phyloP scores from a whole-genome alignment of 2,113 vertebrate genomes.

The Elephantulus edwardii region DNA sequence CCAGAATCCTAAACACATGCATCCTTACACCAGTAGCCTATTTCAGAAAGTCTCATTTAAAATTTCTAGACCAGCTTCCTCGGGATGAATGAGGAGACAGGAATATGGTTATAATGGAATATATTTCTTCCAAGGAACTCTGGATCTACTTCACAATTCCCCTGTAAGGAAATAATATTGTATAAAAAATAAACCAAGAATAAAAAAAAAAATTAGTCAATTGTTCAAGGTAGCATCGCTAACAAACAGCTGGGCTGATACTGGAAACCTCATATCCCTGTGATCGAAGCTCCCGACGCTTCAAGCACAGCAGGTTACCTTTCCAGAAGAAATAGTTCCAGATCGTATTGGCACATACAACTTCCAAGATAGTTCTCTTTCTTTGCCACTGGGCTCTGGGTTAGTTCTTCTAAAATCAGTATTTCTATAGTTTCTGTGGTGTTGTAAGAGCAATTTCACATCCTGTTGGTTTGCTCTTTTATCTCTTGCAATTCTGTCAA shows the following conservation, averaged over 20 bases:
- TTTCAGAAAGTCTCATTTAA: neutral
- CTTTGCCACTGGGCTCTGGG: neutral
- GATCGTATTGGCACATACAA: neutral
- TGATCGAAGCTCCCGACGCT: neutral
- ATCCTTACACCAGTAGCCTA: neutral
- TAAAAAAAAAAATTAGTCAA: neutral
- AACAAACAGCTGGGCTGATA: neutral
- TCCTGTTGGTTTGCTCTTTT: neutral
- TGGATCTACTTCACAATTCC: neutral
- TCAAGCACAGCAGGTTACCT: neutral
- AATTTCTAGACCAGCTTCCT: neutral
- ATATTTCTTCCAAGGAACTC: neutral
- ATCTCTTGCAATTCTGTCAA: neutral
- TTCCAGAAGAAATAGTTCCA: neutral
- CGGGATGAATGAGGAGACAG: neutral
- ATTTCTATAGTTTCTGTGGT: neutral
- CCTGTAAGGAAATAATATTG: neutral
- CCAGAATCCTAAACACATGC: too few species aligned
- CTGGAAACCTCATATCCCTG: neutral
- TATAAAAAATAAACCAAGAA: neutral
- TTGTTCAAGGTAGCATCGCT: neutral
- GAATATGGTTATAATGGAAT: neutral
- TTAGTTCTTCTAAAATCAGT: neutral
- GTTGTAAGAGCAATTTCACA: neutral
- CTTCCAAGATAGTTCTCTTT: neutral